Percentiles rank a stretch among this genome's conserved stretches.
These are phyloP conservation scores for Yponomeuta evonymella DNA, from an alignment of 2,888 invertebrate genomes.

Conservation along the genomic window DNA sequence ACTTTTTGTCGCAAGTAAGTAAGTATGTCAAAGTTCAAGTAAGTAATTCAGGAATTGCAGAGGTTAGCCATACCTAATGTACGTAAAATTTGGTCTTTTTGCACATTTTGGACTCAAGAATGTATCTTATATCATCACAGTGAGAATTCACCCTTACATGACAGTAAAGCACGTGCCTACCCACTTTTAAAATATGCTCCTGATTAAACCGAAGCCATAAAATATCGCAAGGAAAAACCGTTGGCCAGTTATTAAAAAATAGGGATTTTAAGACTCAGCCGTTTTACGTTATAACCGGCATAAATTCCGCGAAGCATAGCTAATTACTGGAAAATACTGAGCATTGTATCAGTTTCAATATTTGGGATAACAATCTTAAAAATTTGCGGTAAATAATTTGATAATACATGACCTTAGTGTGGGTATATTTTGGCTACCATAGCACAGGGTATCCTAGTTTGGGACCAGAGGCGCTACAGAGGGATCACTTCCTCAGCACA, in stretches of 20 bases:
- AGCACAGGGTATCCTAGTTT: no score
- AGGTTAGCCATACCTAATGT: no score
- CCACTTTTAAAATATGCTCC: constrained; percentile 26
- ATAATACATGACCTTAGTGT: no score
- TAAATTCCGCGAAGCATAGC: not conserved
- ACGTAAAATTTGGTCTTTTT: no score
- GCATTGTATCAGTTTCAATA: not conserved
- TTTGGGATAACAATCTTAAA: no score
- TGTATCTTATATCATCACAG: not conserved
- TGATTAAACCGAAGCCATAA: constrained; percentile 61
- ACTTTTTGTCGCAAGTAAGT: no score
- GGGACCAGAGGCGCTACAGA: no score
- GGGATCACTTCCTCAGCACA: no score
- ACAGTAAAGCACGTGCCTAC: constrained; percentile 30
- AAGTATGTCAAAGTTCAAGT: no score
- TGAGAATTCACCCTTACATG: constrained; percentile 29
- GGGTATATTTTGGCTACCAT: no score
- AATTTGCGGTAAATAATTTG: no score
- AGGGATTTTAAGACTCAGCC: not conserved
- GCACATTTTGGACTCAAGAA: not conserved
- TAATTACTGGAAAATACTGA: not conserved
- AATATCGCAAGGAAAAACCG: constrained; percentile 27
- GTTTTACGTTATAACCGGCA: not conserved
- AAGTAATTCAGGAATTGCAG: no score
- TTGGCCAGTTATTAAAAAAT: not conserved